Base-by-base conservation (phyloP, 2,888 invertebrate genomes). In the Lithophane leautieri region DNA sequence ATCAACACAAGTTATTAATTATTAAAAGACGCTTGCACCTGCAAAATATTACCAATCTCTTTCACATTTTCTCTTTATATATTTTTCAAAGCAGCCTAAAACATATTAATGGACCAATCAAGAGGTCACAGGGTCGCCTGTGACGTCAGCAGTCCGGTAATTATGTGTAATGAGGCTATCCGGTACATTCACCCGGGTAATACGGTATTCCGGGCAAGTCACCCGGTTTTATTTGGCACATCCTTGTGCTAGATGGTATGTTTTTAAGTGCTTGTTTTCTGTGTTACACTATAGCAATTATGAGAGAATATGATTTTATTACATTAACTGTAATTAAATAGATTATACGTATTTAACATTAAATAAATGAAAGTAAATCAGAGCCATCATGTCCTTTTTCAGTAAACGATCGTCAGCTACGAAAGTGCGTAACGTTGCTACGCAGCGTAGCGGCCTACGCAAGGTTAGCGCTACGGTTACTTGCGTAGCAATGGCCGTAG, bases 71-170 rank as follows among this genome's bases (percentile, higher is more conserved):
- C 22, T 11, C 25, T 14, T 42, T 54, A 25, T 22, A 28, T 47
- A 14, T 52, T 72, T 66, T 69, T 66, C 63, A 52, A 72, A 61
- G 50, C 50, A 7, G 12, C 22, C 44, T 81, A 40, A 61, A 77
- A 52, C n/a, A 56, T 78, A 81, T 80, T 80, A 87, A 84, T 76
- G 77, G 76, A 69, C 71, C 63, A 79, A 82, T 83, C 76, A 81
- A 84, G 76, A 80, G 85, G 81, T 89, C 88, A 85, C 74, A 22
- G 77, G 76, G 79, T 74, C 69, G 73, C 62, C 42, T 50, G 84
- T 91, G 90, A 91, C 91, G 91, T 93, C 91, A 92, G 91, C 91
- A 88, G 83, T 87, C 89, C 89, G 83, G 89, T 92, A 92, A 93
- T 93, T 92, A 92, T 88, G 88, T 86, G 90, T 92, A 93, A 93